Evolutionary conservation across 2,113 vertebrate species (phyloP).

Genomic region (Deroptyus accipitrinus): DNA sequence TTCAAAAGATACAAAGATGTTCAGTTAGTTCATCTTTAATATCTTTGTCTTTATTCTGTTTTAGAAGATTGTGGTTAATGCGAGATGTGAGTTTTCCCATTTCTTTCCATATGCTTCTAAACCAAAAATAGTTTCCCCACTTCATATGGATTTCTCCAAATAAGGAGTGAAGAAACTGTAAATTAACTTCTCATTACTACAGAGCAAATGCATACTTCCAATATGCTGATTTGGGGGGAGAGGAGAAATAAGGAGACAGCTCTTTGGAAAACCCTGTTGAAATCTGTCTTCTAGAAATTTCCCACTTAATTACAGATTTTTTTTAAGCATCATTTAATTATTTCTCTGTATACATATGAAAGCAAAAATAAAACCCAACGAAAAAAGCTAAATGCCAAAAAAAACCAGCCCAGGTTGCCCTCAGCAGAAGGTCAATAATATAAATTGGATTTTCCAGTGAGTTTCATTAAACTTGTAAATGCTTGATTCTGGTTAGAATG

Average conservation of each 20-base stretch:
- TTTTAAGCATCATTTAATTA: not conserved
- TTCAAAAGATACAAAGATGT: not conserved
- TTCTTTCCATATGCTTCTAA: conserved; percentile 61
- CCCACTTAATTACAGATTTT: conserved; percentile 18
- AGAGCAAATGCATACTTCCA: conserved; percentile 46
- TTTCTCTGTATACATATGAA: not conserved
- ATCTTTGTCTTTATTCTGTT: conserved; percentile 28
- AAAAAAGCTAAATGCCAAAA: not conserved
- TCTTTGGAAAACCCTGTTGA: conserved; percentile 46
- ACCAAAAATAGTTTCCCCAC: conserved; percentile 58
- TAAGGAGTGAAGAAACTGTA: conserved; percentile 53
- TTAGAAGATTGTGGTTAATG: not conserved
- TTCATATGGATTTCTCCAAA: conserved; percentile 57
- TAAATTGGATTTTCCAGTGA: not conserved
- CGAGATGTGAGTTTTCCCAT: conserved; percentile 25
- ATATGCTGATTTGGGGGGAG: conserved; percentile 26
- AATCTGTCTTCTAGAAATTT: conserved; percentile 46
- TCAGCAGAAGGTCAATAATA: not conserved
- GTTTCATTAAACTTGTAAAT: not conserved
- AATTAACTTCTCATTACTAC: conserved; percentile 68
- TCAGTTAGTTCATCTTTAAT: not conserved
- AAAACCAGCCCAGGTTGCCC: not conserved
- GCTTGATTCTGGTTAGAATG: not conserved
- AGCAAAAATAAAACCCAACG: not conserved
- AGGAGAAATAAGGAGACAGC: conserved; percentile 26